Base-by-base conservation (phyloP, 2,113 vertebrate genomes). In the Onychorhynchus coronatus region DNA sequence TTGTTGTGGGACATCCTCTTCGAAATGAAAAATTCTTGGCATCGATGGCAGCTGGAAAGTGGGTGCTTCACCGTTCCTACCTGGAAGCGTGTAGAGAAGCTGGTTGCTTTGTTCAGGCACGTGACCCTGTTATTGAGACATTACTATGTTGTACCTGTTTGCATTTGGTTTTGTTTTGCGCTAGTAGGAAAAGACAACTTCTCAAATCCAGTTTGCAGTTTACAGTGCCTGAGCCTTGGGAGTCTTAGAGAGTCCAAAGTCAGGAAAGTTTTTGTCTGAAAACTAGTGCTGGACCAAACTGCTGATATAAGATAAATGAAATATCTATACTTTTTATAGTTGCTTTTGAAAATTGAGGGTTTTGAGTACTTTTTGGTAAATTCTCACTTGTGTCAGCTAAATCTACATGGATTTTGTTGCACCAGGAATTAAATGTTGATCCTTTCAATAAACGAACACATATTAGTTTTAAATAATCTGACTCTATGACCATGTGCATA, bases 41-140 rank as follows among this genome's bases (percentile, higher is more conserved):
- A 17, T 99, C 99, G 0, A 99, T 99, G 99, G 99, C 99, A 28
- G 98, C 99, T 4, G 99, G 99, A 3, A 99, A 99, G 89, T 99
- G 99, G 99, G 99, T 99, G 77, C 98, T 99, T 42, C 99, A 99
- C 89, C 98, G 99, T 62, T 99, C 99, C 20, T 99, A 99, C 95
- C 96, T 99, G 81, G 99, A 99, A 88, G 99, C 99, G 0, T 99
- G 99, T 44, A 98, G 99, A 78, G 95, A 98, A 24, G 98, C 98
- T 23, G 98, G 97, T 3, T 95, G 56, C 94, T 99, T 99, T 74
- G 94, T 99, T 83, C 98, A 98, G 98, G 99, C 98, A 79, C 4
- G 97, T 97, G 58, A 88, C 41, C 19, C 70, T 49, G 1, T 22
- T 70, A 16, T 8, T 53, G 44, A 56, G 42, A 74, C 68, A 46